Conservation (phyloP, 1,140 invertebrate species). For the Lasioglossum albipes region DNA sequence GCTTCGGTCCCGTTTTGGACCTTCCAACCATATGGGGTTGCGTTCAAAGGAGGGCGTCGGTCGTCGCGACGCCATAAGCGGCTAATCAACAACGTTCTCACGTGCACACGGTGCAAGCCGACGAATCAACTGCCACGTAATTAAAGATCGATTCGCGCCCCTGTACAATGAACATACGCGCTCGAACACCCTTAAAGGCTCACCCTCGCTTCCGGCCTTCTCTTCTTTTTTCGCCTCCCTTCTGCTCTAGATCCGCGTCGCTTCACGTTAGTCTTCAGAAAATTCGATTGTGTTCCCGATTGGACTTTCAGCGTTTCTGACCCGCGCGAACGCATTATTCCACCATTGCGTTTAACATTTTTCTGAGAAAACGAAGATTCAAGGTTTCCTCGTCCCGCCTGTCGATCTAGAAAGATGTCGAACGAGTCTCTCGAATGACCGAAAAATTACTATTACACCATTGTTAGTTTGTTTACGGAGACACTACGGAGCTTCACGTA, state of each 20-base stretch:
- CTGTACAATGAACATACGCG: slow-evolving; percentile 24
- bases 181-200: slow-evolving; percentile 33
- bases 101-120: slow-evolving; percentile 55
- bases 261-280: slow-evolving; percentile 43
- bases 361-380: not conserved
- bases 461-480: slow-evolving; percentile 2
- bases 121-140: slow-evolving; percentile 49
- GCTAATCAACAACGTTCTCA: slow-evolving; percentile 35
- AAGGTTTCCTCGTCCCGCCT: not conserved
- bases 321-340: not conserved
- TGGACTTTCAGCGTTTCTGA: slow-evolving; percentile 59
- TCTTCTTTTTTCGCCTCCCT: not conserved
- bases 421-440: not conserved
- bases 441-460: not conserved
- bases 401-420: not conserved
- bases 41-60: slow-evolving; percentile 41
- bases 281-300: slow-evolving; percentile 64
- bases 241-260: slow-evolving; percentile 14
- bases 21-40: slow-evolving; percentile 61
- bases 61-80: slow-evolving; percentile 21
- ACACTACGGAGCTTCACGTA: slow-evolving; percentile 20
- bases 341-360: not conserved
- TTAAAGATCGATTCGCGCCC: slow-evolving; percentile 46
- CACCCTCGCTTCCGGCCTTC: slow-evolving; percentile 41
- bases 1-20: slow-evolving; percentile 57